A percentile compares a stretch with the other conserved stretches of the same genome.
These are phyloP conservation scores for Gryllus longicercus DNA, from an alignment of 2,888 invertebrate species.

Conservation along the genomic window DNA sequence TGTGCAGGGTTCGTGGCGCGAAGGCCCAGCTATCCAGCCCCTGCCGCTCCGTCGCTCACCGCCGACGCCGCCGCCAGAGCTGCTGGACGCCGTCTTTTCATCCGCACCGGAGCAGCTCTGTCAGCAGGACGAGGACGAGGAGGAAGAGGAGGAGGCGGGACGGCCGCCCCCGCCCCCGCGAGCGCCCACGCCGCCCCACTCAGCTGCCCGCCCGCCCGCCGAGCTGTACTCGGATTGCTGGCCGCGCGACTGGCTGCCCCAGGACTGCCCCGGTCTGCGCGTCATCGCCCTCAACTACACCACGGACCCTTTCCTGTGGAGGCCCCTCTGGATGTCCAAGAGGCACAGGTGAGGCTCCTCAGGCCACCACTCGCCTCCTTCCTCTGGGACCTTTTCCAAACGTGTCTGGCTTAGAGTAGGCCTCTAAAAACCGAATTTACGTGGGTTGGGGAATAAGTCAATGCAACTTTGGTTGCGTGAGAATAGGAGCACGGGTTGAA, in stretches of 20 bases:
- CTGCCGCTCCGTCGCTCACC: conserved; percentile 4
- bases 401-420: too few species aligned
- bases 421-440: too few species aligned
- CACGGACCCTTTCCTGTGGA: conserved; percentile 73
- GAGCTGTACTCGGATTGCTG: conserved; percentile 56
- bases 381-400: too few species aligned
- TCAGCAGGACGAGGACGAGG: not conserved
- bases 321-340: conserved; percentile 66
- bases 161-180: not conserved
- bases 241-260: conserved; percentile 82
- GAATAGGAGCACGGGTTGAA: too few species aligned
- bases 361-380: too few species aligned
- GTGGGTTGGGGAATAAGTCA: too few species aligned
- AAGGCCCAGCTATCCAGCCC: conserved; percentile 22
- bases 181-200: not conserved
- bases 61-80: not conserved
- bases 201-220: not conserved
- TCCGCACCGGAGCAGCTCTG: not conserved
- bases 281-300: conserved; percentile 80
- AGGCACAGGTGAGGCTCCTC: not conserved
- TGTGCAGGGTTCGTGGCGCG: conserved; percentile 21
- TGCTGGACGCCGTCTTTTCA: not conserved
- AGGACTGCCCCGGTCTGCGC: conserved; percentile 71
- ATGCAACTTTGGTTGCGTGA: too few species aligned
- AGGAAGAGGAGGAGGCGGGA: not conserved